Base-by-base conservation (phyloP, 2,797 vertebrate genomes). In the Esox masquinongy region DNA sequence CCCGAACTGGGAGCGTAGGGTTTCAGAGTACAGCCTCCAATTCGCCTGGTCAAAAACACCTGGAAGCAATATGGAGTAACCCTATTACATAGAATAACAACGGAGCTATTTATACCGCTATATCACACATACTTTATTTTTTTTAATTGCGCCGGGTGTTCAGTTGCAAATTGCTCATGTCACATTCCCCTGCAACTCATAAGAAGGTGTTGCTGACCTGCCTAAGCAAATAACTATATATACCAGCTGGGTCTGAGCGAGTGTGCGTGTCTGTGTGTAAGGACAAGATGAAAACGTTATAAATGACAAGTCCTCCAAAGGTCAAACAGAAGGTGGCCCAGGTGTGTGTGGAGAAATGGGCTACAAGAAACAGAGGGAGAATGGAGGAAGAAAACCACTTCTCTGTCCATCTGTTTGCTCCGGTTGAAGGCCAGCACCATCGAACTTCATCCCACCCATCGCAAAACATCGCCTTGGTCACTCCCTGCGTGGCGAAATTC, bases 41-140 rank as follows among this genome's bases (percentile, higher is more conserved):
- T 6, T 12, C 8, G 0, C 56, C n/a, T 17, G 22, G n/a, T 59
- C n/a, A 8, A 29, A 47, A 15, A 74, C 82, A 83, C 82, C 80
- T 86, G 82, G 76, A 84, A 81, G 67, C 80, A 80, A 82, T 86
- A 74, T 63, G 19, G 36, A 73, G 82, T 70, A 84, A 82, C 73
- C 73, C 59, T 77, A 80, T 82, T 79, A 82, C 78, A 74, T 49
- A 73, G 73, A 77, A 79, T 81, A 84, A 80, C 77, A 80, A 34
- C 73, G 68, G 51, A 5, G 63, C 74, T 79, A 77, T 84, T 78
- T 79, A 79, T 79, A 79, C 72, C 74, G 1, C 5, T 69, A 67
- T 71, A 79, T 84, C 77, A 78, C 80, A 74, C 77, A 49, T 61
- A 68, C 80, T 63, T 71, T 47, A 66, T 72, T 76, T 78, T 5